Percentiles rank a stretch among this genome's conserved stretches.
Evolutionary conservation across 2,888 invertebrate genomes (phyloP).

Genomic region (Ganaspis brasiliensis): DNA sequence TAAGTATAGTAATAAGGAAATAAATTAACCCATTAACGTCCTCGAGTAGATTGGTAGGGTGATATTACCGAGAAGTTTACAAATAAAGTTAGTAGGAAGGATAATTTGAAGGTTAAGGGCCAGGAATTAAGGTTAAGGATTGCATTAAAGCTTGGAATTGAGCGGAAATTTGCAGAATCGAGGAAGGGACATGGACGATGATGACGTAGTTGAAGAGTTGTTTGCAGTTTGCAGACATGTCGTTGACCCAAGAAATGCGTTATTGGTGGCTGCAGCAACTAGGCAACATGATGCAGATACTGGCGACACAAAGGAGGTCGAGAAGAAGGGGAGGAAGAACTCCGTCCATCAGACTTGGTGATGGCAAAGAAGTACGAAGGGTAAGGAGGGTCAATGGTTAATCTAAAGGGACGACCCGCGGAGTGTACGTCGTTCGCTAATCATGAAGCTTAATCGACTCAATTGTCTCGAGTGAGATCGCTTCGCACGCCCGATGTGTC

Average conservation of each 20-base stretch:
- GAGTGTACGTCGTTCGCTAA: conserved; percentile 67
- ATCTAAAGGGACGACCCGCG: conserved; percentile 65
- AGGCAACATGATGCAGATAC: conserved; percentile 7
- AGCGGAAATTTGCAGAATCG: conserved; percentile 20
- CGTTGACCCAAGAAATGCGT: conserved; percentile 29
- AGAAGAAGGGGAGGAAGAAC: conserved; percentile 26
- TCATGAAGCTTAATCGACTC: conserved; percentile 74
- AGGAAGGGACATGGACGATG: not conserved
- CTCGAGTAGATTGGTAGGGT: too few species aligned
- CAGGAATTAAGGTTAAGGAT: conserved; percentile 33
- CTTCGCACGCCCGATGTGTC: conserved; percentile 16
- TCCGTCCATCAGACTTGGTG: conserved; percentile 27
- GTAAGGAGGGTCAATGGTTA: conserved; percentile 68
- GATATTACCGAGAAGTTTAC: too few species aligned
- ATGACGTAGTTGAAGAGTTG: conserved; percentile 11
- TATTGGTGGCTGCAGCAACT: conserved; percentile 36
- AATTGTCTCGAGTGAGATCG: conserved; percentile 63
- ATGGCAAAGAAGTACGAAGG: conserved; percentile 49
- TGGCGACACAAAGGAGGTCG: conserved; percentile 38
- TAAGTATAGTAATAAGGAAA: too few species aligned
- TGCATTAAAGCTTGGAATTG: conserved; percentile 2
- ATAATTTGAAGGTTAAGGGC: conserved; percentile 31
- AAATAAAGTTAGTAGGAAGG: not conserved
- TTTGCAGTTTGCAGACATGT: conserved; percentile 19
- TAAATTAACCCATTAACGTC: too few species aligned